Evolutionary conservation across 2,113 vertebrate genomes (phyloP), one percentile per base, ranked within the genome.

Genomic region (Larimichthys polyactis): DNA sequence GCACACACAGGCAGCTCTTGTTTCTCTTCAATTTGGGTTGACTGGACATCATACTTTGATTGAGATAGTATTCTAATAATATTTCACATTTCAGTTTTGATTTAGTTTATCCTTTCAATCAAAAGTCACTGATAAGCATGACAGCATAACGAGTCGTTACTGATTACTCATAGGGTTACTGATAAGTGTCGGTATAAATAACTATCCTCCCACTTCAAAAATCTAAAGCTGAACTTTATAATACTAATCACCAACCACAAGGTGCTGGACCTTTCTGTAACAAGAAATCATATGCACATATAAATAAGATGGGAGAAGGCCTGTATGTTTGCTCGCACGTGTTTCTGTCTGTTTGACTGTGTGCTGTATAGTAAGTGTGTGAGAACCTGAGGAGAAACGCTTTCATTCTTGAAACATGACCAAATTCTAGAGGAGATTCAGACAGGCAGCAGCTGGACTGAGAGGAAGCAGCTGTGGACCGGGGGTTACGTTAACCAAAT

Each of bases 331-430:
- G 22, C 11, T 32, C 27, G 24, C 5, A 22, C 22, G 22, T 36
- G 27, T 49, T 15, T 68, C 2, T 40, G 15, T 68, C 5, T 60
- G 40, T 68, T 2, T 60, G 43, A 46, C 3, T 52, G 12, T 16
- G 59, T 14, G 5, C 10, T 49, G 60, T 29, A 77, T 29, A 29
- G 2, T 44, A 8, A 20, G 51, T 14, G 36, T 68, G 32, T 44
- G 32, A n/a, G 20, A 40, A 52, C 40, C 40, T 54, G 3, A 32
- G 10, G 40, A 44, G 55, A 60, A 29, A 46, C 59, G 51, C 49
- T 20, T 70, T 75, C 24, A 71, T 79, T 82, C 36, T 57, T 86
- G 75, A 82, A 74, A 79, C 59, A 65, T 40, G 46, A 71, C 51
- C 60, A 71, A 70, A 55, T 65, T 82, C 11, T 49, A 55, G 11